A percentile compares a stretch with the other conserved stretches of the same genome.
These are phyloP conservation scores for Ceratosolen solmsi DNA, from an alignment of 1,140 invertebrate genomes.

Conservation along the genomic window DNA sequence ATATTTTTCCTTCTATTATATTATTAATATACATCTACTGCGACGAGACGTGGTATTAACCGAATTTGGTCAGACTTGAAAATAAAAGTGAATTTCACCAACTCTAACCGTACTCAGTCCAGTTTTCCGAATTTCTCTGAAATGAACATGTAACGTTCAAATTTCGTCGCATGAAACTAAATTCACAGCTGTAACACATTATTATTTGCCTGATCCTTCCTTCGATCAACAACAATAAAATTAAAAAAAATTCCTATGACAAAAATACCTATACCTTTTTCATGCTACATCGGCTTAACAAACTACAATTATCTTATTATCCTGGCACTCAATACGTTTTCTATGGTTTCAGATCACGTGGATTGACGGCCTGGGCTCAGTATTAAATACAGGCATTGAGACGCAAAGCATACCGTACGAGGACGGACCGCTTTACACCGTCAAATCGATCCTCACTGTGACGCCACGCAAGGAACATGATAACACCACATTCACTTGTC, in stretches of 20 bases:
- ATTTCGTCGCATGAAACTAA: too few species aligned
- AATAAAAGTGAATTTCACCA: not conserved
- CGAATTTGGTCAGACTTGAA: not conserved
- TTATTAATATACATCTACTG: not conserved
- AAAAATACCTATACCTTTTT: too few species aligned
- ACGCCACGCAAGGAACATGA: slow-evolving; percentile 89
- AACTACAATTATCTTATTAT: too few species aligned
- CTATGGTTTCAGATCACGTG: slow-evolving; percentile 83
- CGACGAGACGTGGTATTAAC: not conserved
- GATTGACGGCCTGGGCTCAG: slow-evolving; percentile 90
- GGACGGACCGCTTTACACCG: slow-evolving; percentile 86
- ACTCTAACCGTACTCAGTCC: not conserved
- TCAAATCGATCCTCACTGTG: slow-evolving; percentile 88
- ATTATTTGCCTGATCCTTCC: too few species aligned
- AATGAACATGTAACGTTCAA: too few species aligned
- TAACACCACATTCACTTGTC: slow-evolving; percentile 92
- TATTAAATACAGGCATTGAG: slow-evolving; percentile 83
- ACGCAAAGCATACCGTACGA: slow-evolving; percentile 82
- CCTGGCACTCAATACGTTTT: not conserved
- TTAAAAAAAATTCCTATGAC: too few species aligned
- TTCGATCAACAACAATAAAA: too few species aligned
- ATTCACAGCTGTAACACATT: too few species aligned
- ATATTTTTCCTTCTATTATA: not conserved
- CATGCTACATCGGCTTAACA: too few species aligned
- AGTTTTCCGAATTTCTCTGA: not conserved